Evolutionary conservation across 64 coral and sea anemone genomes (phyloP).

Genomic region (Montipora foliosa): DNA sequence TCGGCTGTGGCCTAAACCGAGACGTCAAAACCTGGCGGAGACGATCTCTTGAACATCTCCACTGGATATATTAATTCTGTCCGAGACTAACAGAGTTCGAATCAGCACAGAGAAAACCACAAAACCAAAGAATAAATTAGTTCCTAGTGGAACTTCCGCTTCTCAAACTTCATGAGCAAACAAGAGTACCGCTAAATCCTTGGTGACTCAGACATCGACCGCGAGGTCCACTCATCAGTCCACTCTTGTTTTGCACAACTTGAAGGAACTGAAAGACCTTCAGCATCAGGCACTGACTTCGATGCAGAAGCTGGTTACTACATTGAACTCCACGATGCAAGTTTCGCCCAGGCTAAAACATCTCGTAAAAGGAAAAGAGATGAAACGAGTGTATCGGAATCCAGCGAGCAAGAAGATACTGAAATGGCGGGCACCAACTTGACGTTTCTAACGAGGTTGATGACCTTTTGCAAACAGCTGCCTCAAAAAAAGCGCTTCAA

Average conservation of each 20-base stretch:
- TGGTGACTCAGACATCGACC: no score
- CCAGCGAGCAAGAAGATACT: not conserved
- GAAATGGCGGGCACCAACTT: no score
- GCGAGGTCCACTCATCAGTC: not conserved
- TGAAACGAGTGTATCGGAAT: not conserved
- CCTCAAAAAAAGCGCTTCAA: no score
- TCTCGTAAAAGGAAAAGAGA: not conserved
- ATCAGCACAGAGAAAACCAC: slow-evolving; percentile 2
- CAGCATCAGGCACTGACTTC: not conserved
- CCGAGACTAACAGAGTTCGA: not conserved
- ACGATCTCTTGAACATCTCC: not conserved
- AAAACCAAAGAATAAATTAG: slow-evolving; percentile 9
- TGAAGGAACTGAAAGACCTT: not conserved
- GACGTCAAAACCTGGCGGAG: not conserved
- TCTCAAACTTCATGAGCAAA: no score
- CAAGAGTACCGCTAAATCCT: no score
- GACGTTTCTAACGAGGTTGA: no score
- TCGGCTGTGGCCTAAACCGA: not conserved
- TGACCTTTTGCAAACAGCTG: no score
- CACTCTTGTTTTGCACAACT: not conserved
- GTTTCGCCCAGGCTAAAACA: not conserved
- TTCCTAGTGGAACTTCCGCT: not conserved
- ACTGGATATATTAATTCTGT: not conserved
- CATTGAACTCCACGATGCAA: not conserved
- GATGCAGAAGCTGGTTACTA: not conserved